phyloP scores from a whole-genome alignment of 2,113 vertebrate genomes.

The Cryptotis parvus region DNA sequence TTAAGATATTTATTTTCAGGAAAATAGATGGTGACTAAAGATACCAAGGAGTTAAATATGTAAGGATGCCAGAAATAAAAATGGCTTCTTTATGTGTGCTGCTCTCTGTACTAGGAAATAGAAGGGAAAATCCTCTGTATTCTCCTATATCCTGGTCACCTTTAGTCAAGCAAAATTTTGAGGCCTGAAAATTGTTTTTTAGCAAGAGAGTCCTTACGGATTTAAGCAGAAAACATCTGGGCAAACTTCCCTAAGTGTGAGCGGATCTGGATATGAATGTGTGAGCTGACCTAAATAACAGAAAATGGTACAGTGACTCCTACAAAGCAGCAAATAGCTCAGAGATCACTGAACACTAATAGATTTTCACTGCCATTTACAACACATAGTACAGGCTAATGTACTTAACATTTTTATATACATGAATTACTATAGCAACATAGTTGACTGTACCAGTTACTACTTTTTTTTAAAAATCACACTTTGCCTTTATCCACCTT shows the following conservation, averaged over 20 bases:
- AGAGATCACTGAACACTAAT: background rate
- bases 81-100: background rate
- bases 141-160: background rate
- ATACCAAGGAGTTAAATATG: background rate
- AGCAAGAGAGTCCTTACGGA: background rate
- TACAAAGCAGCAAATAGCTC: constrained; percentile 39
- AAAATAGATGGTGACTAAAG: background rate
- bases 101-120: background rate
- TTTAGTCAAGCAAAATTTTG: background rate
- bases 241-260: background rate
- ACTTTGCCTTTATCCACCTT: background rate
- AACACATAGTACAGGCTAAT: background rate
- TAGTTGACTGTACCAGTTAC: background rate
- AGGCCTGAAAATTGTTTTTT: background rate
- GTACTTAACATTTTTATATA: constrained; percentile 25
- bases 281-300: background rate
- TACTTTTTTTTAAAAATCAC: constrained; percentile 10
- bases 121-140: background rate
- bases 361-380: background rate
- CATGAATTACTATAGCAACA: background rate
- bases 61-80: background rate
- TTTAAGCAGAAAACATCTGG: background rate
- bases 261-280: background rate
- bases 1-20: background rate
- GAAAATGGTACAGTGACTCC: background rate